Evolutionary conservation across 2,888 invertebrate species (phyloP).

Genomic region (Pandemis corylana): DNA sequence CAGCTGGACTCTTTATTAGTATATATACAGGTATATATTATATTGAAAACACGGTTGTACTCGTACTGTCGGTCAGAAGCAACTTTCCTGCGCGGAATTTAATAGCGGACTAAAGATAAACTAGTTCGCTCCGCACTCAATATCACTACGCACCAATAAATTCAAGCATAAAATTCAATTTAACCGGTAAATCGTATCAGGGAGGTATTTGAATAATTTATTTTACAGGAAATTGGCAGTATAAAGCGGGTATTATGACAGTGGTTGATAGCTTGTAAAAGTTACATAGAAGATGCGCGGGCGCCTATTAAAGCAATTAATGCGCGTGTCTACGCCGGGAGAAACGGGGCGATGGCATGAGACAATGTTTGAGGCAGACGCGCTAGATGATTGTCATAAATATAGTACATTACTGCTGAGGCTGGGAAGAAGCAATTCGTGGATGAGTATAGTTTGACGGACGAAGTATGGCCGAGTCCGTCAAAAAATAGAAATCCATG

Average conservation of each 20-base stretch:
- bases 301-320: slow-evolving; percentile 26
- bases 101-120: slow-evolving; percentile 24
- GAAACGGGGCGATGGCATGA: background rate
- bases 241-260: slow-evolving; percentile 58
- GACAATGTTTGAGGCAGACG: background rate
- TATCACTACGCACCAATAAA: slow-evolving; percentile 37
- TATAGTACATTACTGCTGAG: too few species aligned
- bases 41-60: background rate
- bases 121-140: slow-evolving; percentile 34
- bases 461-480: too few species aligned
- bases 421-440: too few species aligned
- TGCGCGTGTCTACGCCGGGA: background rate
- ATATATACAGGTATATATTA: background rate
- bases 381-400: background rate
- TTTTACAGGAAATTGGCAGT: slow-evolving; percentile 56
- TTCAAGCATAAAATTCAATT: slow-evolving; percentile 38
- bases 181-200: slow-evolving; percentile 28
- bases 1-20: too few species aligned
- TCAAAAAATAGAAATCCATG: too few species aligned
- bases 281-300: slow-evolving; percentile 15
- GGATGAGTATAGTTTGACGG: too few species aligned
- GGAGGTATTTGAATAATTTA: slow-evolving; percentile 47
- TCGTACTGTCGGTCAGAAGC: slow-evolving; percentile 8
- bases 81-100: slow-evolving; percentile 32
- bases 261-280: slow-evolving; percentile 49